phyloP scores from a whole-genome alignment of 2,797 vertebrate genomes.

The Perdix hodgsoniae region DNA sequence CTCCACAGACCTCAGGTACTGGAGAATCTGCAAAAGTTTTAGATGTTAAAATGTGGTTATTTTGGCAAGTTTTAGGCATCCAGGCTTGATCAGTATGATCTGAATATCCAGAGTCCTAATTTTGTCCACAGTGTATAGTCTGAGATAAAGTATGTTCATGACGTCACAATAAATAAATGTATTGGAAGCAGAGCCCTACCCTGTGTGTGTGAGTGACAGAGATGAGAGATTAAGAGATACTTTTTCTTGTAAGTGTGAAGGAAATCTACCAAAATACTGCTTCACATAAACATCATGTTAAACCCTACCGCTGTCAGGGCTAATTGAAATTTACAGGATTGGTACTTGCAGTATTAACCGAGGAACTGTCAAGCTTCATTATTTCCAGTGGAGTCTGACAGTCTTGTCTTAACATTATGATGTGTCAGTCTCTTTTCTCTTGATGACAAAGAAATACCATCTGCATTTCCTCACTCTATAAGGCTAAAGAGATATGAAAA shows the following conservation, averaged over 20 bases:
- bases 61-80: neutral
- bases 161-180: neutral
- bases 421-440: slow-evolving; percentile 67
- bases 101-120: neutral
- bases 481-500: neutral
- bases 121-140: neutral
- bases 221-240: neutral
- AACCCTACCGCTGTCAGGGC: slow-evolving; percentile 43
- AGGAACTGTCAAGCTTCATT: slow-evolving; percentile 62
- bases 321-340: slow-evolving; percentile 64
- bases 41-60: neutral
- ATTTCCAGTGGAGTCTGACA: slow-evolving; percentile 58
- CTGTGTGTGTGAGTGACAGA: neutral
- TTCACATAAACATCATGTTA: slow-evolving; percentile 67
- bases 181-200: neutral
- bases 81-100: neutral
- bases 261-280: slow-evolving; percentile 61
- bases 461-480: slow-evolving; percentile 55
- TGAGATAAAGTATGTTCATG: neutral
- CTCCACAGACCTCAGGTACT: neutral
- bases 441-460: slow-evolving; percentile 64
- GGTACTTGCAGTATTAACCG: slow-evolving; percentile 62
- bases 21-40: neutral
- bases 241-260: slow-evolving; percentile 59
- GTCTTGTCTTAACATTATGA: slow-evolving; percentile 54